Base-by-base conservation (phyloP, 2,888 invertebrate species). In the Dorcus hopei region DNA sequence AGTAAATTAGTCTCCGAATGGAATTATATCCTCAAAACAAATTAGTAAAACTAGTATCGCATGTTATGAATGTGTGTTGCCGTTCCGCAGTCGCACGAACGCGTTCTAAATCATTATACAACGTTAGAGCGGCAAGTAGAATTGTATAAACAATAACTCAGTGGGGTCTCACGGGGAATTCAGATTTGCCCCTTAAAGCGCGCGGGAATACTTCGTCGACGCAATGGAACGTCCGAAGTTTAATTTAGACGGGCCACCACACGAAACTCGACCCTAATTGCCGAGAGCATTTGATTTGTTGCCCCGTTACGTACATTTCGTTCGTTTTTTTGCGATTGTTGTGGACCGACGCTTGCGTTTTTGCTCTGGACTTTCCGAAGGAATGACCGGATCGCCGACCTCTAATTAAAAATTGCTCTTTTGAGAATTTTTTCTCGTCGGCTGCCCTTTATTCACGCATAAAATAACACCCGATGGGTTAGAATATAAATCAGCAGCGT, bases 321-420 rank as follows among this genome's bases (percentile, higher is more conserved):
- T 54, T 54, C 49, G 42, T 54, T 54, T 54, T 54, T 54, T 39
- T 49, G 49, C 49, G 54, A 49, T 54, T 42, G 54, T 41, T 40
- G 49, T 16, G 42, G 23, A 23, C 38, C 23, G 4, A 16, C 33
- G 19, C 38, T 50, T 41, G 39, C 23, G 38, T 41, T 5, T 23
- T 6, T 16, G 47, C 7, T 33, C 5, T 33, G 26, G 26, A 33
- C 26, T 33, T 33, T 33, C 26, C 26, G 26, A 33, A 33, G 26
- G 26, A 33, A 33, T 33, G 26, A 33, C 26, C 26, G 38, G 38
- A 52, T 52, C 49, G 26, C 23, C 54, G 33, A 14, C 42, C 49
- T 54, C 49, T 54, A 54, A 54, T 54, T 54, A 54, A 54, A 54
- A 54, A 54, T 54, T 54, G 49, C 49, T 14, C 54, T 49, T 48